Conservation (phyloP, 2,888 invertebrate species). For the Agrochola litura region DNA sequence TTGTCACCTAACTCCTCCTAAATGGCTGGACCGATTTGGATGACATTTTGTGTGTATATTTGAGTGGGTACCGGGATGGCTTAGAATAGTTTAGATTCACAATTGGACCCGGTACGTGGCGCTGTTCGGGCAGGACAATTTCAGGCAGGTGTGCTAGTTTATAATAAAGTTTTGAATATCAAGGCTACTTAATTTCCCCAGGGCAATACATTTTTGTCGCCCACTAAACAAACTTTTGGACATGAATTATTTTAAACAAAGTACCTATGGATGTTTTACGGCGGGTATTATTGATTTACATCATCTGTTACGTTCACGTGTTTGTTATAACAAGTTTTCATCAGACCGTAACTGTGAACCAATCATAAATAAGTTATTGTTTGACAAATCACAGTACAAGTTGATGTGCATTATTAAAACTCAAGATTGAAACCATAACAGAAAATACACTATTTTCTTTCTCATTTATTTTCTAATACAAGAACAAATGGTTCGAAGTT, state of each 20-base stretch:
- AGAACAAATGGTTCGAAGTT: slow-evolving; percentile 27
- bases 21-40: too few relatives aligned
- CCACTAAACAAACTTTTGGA: neutral
- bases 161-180: neutral
- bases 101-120: too few relatives aligned
- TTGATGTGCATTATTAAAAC: slow-evolving; percentile 25
- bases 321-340: slow-evolving; percentile 6
- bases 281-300: neutral
- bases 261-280: too few relatives aligned
- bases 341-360: slow-evolving; percentile 11
- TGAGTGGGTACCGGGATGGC: too few relatives aligned
- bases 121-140: too few relatives aligned
- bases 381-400: slow-evolving; percentile 23
- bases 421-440: slow-evolving; percentile 23
- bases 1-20: too few relatives aligned
- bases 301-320: slow-evolving; percentile 21
- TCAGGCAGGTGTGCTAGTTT: too few relatives aligned
- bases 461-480: slow-evolving; percentile 30
- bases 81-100: too few relatives aligned
- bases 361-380: slow-evolving; percentile 33
- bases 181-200: neutral
- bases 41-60: too few relatives aligned
- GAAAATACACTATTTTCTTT: slow-evolving; percentile 30
- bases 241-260: neutral
- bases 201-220: neutral